These are phyloP conservation scores for Agapostemon virescens DNA, from an alignment of 2,888 invertebrate genomes.

Conservation along the genomic window DNA sequence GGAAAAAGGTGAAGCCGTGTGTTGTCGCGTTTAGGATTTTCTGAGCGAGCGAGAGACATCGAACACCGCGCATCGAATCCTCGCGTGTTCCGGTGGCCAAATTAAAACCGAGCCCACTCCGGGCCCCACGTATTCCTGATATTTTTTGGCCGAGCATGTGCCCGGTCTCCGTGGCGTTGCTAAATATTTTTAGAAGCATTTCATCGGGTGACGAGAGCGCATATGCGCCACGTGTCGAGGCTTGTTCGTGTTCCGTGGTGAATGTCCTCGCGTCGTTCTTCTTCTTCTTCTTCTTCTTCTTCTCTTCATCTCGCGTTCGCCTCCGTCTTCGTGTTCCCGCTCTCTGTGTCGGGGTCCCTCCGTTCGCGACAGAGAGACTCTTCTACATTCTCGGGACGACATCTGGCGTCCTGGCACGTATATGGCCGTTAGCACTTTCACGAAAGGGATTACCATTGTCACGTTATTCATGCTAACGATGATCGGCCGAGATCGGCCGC, in stretches of 20 bases:
- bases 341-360: constrained; percentile 34
- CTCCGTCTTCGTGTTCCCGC: constrained; percentile 29
- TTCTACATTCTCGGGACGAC: constrained; percentile 64
- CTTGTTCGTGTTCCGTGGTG: constrained; percentile 58
- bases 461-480: constrained; percentile 79
- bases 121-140: neutral
- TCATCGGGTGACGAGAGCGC: constrained; percentile 56
- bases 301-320: constrained; percentile 32
- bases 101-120: constrained; percentile 56
- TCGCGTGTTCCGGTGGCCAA: constrained; percentile 58
- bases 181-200: constrained; percentile 71
- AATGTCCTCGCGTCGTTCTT: constrained; percentile 54
- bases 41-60: neutral
- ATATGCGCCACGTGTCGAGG: constrained; percentile 66
- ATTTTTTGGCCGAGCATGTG: constrained; percentile 24
- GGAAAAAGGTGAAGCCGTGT: neutral
- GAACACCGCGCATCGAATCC: constrained; percentile 41
- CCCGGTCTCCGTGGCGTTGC: constrained; percentile 30
- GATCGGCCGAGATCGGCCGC: constrained; percentile 77
- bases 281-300: constrained; percentile 35
- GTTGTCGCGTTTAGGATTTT: neutral
- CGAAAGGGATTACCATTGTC: constrained; percentile 77
- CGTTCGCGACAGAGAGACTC: constrained; percentile 40
- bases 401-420: constrained; percentile 70
- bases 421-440: constrained; percentile 71